These are phyloP conservation scores for Amblyopsis hoosieri DNA, from an alignment of 2,797 vertebrate species.

Conservation along the genomic window DNA sequence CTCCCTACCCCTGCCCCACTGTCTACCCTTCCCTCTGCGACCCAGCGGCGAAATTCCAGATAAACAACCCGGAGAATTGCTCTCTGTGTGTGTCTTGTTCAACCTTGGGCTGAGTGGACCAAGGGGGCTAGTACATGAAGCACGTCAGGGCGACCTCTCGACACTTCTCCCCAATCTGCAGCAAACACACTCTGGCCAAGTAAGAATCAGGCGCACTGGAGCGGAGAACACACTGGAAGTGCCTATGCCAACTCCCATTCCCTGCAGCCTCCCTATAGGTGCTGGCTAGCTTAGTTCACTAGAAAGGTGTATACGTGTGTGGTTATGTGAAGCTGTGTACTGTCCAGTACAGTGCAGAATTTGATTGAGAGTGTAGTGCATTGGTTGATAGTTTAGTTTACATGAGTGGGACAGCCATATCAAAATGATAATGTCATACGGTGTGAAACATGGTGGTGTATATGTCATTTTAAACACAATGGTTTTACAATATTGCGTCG, in stretches of 20 bases:
- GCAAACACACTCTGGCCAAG: constrained; percentile 71
- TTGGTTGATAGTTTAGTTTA: too few relatives aligned
- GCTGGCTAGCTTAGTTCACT: constrained; percentile 52
- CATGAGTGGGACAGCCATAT: constrained; percentile 1
- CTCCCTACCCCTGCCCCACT: constrained; percentile 8
- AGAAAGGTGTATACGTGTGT: constrained; percentile 38
- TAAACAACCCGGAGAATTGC: constrained; percentile 42
- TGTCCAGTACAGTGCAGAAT: too few relatives aligned
- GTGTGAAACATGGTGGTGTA: too few relatives aligned
- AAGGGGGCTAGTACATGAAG: constrained; percentile 40
- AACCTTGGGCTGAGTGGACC: constrained; percentile 68
- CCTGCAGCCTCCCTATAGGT: constrained; percentile 40
- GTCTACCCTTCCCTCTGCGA: constrained; percentile 21
- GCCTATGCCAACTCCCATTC: constrained; percentile 64
- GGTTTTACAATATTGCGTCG: too few relatives aligned
- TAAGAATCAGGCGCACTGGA: constrained; percentile 71
- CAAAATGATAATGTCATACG: too few relatives aligned
- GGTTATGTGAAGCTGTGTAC: constrained; percentile 10
- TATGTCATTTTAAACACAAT: too few relatives aligned
- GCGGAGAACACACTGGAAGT: constrained; percentile 75
- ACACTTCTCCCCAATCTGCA: constrained; percentile 64
- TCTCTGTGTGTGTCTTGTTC: constrained; percentile 36
- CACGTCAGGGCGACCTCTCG: constrained; percentile 59
- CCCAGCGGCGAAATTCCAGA: constrained; percentile 28
- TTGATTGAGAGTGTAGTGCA: constrained; percentile 11